phyloP scores from a whole-genome alignment of 2,797 vertebrate species.

The Peromyscus eremicus region DNA sequence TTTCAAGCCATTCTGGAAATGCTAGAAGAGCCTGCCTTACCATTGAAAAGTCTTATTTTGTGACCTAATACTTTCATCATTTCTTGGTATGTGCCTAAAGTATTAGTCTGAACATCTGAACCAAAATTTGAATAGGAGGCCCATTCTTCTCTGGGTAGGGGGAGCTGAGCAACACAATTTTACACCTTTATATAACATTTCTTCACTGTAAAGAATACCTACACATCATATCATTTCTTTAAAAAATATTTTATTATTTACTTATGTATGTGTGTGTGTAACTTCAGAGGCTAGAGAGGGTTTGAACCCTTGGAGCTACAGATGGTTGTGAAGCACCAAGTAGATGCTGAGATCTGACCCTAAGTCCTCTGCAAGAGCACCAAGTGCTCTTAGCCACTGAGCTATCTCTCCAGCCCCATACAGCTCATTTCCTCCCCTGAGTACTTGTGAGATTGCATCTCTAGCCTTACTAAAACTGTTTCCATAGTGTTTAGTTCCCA shows the following conservation, averaged over 20 bases:
- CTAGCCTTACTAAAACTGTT: background rate
- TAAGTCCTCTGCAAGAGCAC: background rate
- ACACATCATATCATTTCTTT: background rate
- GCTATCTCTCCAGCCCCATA: background rate
- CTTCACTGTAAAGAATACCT: background rate
- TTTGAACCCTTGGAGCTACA: too few species aligned
- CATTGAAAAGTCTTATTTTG: background rate
- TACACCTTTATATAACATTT: background rate
- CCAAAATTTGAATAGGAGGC: background rate
- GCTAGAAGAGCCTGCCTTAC: background rate
- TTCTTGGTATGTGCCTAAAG: background rate
- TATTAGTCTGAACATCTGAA: background rate
- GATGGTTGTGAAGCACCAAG: background rate
- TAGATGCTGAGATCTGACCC: background rate
- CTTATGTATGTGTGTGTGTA: background rate
- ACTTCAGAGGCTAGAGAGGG: background rate
- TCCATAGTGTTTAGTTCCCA: background rate
- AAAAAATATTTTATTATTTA: background rate
- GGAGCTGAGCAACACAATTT: background rate
- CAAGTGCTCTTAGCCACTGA: background rate
- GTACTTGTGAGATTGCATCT: background rate
- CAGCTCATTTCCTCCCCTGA: background rate
- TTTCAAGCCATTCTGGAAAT: constrained; percentile 1
- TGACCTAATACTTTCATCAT: background rate
- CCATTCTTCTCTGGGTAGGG: background rate